Percentiles rank a stretch among this genome's conserved stretches.
These are phyloP conservation scores for Mallotus villosus DNA, from an alignment of 2,797 vertebrate genomes.

Conservation along the genomic window DNA sequence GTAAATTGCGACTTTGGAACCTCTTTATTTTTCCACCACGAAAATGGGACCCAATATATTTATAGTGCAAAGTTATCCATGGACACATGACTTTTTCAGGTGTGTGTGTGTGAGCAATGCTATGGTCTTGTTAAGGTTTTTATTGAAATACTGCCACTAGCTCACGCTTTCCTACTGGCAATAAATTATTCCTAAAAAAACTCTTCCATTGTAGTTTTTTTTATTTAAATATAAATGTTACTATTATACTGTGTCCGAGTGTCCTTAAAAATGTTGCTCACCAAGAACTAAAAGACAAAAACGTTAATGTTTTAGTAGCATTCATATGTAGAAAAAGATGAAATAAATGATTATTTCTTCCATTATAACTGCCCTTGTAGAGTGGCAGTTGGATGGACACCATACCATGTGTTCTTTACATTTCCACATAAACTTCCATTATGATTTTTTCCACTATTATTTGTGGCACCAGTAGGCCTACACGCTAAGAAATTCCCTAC, in stretches of 20 bases:
- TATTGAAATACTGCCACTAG: slow-evolving; percentile 98
- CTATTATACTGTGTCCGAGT: background rate
- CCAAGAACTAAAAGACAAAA: background rate
- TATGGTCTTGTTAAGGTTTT: slow-evolving; percentile 98
- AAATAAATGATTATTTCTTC: too few species aligned
- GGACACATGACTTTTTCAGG: slow-evolving; percentile 76
- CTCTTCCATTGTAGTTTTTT: slow-evolving; percentile 33
- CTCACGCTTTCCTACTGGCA: slow-evolving; percentile 99
- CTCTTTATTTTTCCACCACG: slow-evolving; percentile 82
- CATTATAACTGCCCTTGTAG: too few species aligned
- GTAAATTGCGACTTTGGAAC: slow-evolving; percentile 80
- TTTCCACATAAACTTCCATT: too few species aligned
- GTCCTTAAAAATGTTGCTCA: background rate
- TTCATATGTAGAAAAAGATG: too few species aligned
- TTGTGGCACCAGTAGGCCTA: too few species aligned
- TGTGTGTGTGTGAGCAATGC: slow-evolving; percentile 79
- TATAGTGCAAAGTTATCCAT: slow-evolving; percentile 81
- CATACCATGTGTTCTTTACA: too few species aligned
- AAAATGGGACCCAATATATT: slow-evolving; percentile 90
- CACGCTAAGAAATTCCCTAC: too few species aligned
- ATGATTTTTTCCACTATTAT: too few species aligned
- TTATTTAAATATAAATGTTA: background rate
- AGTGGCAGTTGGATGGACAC: too few species aligned
- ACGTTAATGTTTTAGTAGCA: background rate
- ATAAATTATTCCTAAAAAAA: slow-evolving; percentile 99